Evolutionary conservation across 1,140 invertebrate species (phyloP), one percentile per base, ranked within the genome.

Genomic region (Macrosteles quadrilineatus): DNA sequence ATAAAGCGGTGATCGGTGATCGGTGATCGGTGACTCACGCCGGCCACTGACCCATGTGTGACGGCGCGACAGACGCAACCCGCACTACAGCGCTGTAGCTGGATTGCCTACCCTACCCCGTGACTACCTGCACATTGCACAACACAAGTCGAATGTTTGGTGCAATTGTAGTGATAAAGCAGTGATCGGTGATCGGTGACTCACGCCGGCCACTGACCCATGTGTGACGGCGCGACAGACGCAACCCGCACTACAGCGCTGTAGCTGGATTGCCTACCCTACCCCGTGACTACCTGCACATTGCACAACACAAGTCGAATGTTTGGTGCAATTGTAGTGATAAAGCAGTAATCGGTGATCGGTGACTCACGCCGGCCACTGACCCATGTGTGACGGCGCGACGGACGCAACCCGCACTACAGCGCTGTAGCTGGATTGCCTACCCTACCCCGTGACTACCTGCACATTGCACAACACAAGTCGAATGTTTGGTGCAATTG

Each of bases 341-440:
- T 9, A n/a, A 6, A 50, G 17, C 17, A 6, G 3, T 6, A 19
- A 50, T 23, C 47, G 21, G 3, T 19, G 21, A n/a, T n/a, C 17
- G 21, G 47, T 50, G 47, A 50, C 47, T 50, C 47, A 50, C n/a
- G n/a, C n/a, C n/a, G n/a, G n/a, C 31, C 53, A 27, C 25, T 64
- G 59, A 40, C 32, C 59, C 59, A 64, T 64, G n/a, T n/a, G n/a
- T n/a, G n/a, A n/a, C n/a, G n/a, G n/a, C n/a, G 36, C 36, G 36
- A 9, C 17, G 36, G 9, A 43, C 9, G 36, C 36, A 43, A 43
- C 36, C 36, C 36, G 36, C 36, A 43, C 9, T 17, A 43, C 36
- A 43, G 9, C 9, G 9, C 9, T 17, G 36, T 43, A 43, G 36
- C 17, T 17, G 17, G 9, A 11, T 43, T 43, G 36, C 36, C 36